Evolutionary conservation across 2,797 vertebrate species (phyloP), one percentile per base, ranked within the genome.

Genomic region (Crenuchus spilurus): DNA sequence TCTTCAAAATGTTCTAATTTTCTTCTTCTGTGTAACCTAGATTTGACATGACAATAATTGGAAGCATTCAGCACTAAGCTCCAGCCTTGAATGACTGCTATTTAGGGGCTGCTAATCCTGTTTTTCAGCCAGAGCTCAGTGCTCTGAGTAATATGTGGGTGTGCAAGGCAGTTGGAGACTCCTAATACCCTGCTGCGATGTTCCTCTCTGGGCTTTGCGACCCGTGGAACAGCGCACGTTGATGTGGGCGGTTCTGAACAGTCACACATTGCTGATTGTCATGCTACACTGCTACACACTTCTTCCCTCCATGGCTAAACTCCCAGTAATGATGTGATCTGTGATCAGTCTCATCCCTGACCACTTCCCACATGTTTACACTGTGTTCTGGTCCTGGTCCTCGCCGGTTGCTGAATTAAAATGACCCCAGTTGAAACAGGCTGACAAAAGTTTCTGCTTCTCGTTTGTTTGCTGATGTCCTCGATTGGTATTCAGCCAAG

Each of bases 61-160:
- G 60, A 70, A 62, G 60, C 65, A 73, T 78, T 76, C 69, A 80
- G 66, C 60, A 64, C 67, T 69, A 67, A 75, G 70, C 75, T 78
- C 51, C 46, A 41, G 57, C 42, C 62, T 73, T 76, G 73, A 80
- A 76, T 80, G 61, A 74, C 42, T 77, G 71, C 74, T 80, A 84
- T 84, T 82, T 80, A 79, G 55, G 74, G 72, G 28, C 51, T 51
- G 41, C 70, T 83, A 82, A 85, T 82, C 78, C 78, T 63, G 33
- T 75, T 78, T 83, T 70, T 76, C 74, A 79, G 52, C 48, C 30
- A 54, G 49, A 54, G 48, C 75, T 74, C 76, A 68, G 70, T 16
- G 16, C 74, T 76, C 58, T 70, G 57, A 83, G 75, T 75, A 73
- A 71, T 73, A 66, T 72, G 64, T 72, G 61, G 78, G 74, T 60